These are phyloP conservation scores for Candoia aspera DNA, from an alignment of 2,113 vertebrate genomes.

Conservation along the genomic window DNA sequence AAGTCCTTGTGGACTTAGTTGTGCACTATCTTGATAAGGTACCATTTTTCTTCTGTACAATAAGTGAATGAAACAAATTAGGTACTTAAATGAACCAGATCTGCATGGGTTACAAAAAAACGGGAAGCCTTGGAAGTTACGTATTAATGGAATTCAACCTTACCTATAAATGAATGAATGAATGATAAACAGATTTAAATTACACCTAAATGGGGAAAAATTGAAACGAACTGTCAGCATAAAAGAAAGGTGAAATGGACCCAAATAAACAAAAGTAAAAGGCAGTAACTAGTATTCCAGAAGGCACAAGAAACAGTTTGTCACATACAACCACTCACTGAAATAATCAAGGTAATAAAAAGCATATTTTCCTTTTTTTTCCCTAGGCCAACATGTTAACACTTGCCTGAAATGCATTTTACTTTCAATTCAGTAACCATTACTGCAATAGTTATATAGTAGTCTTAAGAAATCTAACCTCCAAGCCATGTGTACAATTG, in stretches of 20 bases:
- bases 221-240: slow-evolving; percentile 81
- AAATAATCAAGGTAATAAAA: not conserved
- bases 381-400: slow-evolving; percentile 20
- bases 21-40: slow-evolving; percentile 10
- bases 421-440: slow-evolving; percentile 26
- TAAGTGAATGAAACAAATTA: slow-evolving; percentile 39
- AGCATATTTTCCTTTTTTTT: not conserved
- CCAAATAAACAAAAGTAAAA: slow-evolving; percentile 58
- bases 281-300: slow-evolving; percentile 57
- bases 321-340: not conserved
- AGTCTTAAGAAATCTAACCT: not conserved
- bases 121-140: slow-evolving; percentile 64
- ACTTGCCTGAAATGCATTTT: not conserved
- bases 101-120: slow-evolving; percentile 59
- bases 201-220: slow-evolving; percentile 93
- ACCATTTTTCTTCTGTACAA: slow-evolving; percentile 26
- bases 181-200: slow-evolving; percentile 91
- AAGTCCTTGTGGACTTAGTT: slow-evolving; percentile 24
- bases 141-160: slow-evolving; percentile 84
- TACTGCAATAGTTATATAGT: not conserved
- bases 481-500: not conserved
- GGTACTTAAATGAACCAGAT: slow-evolving; percentile 53
- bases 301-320: slow-evolving; percentile 21
- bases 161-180: slow-evolving; percentile 97
- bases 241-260: slow-evolving; percentile 76